Conservation (phyloP, 2,888 invertebrate genomes). For the Alsophila aescularia region DNA sequence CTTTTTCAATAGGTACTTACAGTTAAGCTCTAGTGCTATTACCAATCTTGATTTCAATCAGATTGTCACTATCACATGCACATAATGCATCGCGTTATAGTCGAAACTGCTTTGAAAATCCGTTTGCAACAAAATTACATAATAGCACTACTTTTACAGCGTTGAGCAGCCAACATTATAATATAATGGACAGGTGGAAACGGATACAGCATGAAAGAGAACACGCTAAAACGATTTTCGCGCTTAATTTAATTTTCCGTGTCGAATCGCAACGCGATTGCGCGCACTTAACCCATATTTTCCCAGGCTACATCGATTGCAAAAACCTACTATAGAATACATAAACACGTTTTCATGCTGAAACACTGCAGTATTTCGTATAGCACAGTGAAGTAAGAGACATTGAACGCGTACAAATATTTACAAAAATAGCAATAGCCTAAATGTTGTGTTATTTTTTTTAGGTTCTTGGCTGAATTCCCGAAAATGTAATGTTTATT, state of each 20-base stretch:
- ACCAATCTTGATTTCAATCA: no score
- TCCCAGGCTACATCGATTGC: slow-evolving; percentile 45
- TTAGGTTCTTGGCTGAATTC: slow-evolving; percentile 1
- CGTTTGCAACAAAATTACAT: no score
- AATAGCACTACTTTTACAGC: no score
- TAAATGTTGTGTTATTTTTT: background rate
- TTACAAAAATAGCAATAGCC: background rate
- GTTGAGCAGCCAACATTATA: background rate
- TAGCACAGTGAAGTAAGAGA: background rate
- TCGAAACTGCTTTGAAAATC: no score
- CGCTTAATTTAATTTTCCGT: slow-evolving; percentile 39
- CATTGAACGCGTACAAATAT: slow-evolving; percentile 1
- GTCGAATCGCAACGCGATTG: slow-evolving; percentile 47
- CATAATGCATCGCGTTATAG: no score
- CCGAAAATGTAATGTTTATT: slow-evolving; percentile 8
- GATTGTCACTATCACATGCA: no score
- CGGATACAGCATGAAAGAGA: slow-evolving; percentile 17
- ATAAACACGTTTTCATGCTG: slow-evolving; percentile 25
- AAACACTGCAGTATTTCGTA: slow-evolving; percentile 32
- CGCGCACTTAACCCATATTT: slow-evolving; percentile 41
- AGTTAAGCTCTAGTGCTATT: no score
- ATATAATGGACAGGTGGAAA: slow-evolving; percentile 10
- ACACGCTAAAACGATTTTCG: slow-evolving; percentile 24
- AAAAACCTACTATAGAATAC: slow-evolving; percentile 7
- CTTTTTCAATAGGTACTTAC: no score